Conservation (phyloP, 2,797 vertebrate species). For the Agapornis canus region DNA sequence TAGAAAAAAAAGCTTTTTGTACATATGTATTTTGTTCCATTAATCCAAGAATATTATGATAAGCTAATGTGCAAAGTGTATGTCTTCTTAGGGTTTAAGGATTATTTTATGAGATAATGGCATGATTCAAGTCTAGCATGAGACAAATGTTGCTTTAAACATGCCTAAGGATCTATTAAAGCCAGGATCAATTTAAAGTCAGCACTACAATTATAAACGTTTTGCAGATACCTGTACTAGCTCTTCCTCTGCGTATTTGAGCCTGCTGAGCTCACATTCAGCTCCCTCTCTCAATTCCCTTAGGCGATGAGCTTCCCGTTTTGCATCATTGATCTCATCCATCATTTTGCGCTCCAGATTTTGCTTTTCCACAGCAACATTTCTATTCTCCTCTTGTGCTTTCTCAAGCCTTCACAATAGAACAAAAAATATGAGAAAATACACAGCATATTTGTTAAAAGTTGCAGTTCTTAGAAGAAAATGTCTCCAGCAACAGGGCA, state of each 20-base stretch:
- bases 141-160: not conserved
- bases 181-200: not conserved
- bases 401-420: conserved; percentile 87
- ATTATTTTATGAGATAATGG: not conserved
- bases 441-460: not conserved
- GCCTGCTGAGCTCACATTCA: conserved; percentile 92
- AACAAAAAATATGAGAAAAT: conserved; percentile 48
- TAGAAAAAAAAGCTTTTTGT: not conserved
- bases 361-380: conserved; percentile 96
- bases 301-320: conserved; percentile 92
- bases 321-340: conserved; percentile 94
- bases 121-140: not conserved
- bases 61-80: not conserved
- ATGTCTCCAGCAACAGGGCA: not conserved
- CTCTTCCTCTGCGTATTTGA: conserved; percentile 97
- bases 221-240: conserved; percentile 87
- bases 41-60: not conserved
- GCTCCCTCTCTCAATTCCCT: conserved; percentile 91
- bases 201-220: not conserved
- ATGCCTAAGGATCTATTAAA: not conserved
- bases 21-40: not conserved
- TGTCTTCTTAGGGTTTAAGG: not conserved
- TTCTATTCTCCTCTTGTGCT: conserved; percentile 97
- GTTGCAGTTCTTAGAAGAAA: not conserved
- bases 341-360: conserved; percentile 98